A percentile compares a stretch with the other conserved stretches of the same genome.
Evolutionary conservation across 2,888 invertebrate species (phyloP).

Genomic region (Phytoseiulus persimilis): DNA sequence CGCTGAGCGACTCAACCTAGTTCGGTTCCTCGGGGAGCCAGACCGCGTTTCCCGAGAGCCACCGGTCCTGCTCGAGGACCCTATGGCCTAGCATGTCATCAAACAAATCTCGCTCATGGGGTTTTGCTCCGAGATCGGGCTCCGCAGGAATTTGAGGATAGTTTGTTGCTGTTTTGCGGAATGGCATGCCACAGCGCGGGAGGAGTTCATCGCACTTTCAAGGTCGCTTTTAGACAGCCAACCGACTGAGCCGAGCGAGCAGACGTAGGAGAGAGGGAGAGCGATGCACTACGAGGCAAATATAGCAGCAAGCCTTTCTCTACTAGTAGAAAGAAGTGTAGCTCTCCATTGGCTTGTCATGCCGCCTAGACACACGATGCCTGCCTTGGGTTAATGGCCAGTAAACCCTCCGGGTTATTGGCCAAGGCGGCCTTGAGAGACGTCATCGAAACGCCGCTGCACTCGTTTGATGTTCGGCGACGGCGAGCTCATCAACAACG

Average conservation of each 20-base stretch:
- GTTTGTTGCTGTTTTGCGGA: not conserved
- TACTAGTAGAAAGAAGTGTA: not conserved
- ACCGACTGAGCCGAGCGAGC: not conserved
- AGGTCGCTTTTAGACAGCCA: not conserved
- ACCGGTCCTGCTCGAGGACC: not conserved
- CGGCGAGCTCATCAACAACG: not conserved
- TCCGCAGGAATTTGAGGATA: not conserved
- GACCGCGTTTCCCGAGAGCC: too few relatives aligned
- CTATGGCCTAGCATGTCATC: not conserved
- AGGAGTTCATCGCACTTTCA: constrained; percentile 37
- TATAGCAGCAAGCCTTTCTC: not conserved
- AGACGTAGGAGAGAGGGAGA: not conserved
- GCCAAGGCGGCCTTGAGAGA: not conserved
- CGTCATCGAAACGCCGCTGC: not conserved
- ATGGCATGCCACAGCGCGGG: not conserved
- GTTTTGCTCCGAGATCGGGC: not conserved
- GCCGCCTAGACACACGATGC: not conserved
- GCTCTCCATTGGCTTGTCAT: not conserved
- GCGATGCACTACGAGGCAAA: not conserved
- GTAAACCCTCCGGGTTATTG: not conserved
- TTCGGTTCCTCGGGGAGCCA: too few relatives aligned
- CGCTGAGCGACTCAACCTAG: too few relatives aligned
- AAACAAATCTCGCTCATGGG: not conserved
- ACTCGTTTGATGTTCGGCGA: not conserved
- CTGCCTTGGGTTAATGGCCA: not conserved